These are phyloP conservation scores for Trimorus sp. DNA, from an alignment of 2,888 invertebrate species.

Conservation along the genomic window DNA sequence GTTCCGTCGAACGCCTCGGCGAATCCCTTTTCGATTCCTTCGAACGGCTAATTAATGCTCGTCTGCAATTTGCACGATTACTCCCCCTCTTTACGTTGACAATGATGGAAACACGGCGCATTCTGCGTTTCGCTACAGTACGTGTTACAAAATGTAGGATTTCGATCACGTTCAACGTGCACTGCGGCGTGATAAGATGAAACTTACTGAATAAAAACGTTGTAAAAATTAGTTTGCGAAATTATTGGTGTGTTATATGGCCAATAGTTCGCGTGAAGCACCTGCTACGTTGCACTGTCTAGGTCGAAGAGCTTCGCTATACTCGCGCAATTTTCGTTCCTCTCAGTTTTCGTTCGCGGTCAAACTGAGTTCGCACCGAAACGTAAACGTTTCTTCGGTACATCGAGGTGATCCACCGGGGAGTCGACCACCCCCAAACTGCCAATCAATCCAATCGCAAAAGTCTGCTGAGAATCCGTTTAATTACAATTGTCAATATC, in stretches of 20 bases:
- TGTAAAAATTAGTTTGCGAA: constrained; percentile 61
- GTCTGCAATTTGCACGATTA: constrained; percentile 10
- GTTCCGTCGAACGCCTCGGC: constrained; percentile 16
- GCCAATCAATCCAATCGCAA: too few species aligned
- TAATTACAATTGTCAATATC: too few species aligned
- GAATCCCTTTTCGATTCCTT: constrained; percentile 2
- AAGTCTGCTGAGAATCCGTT: too few species aligned
- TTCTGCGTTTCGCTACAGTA: constrained; percentile 34
- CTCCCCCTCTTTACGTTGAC: constrained; percentile 30
- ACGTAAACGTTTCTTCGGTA: too few species aligned
- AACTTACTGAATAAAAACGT: constrained; percentile 56
- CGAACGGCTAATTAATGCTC: constrained; percentile 21
- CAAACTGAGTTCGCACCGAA: too few species aligned
- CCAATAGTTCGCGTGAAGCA: constrained; percentile 62
- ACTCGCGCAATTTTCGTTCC: constrained; percentile 26
- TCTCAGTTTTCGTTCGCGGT: background rate
- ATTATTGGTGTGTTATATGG: constrained; percentile 59
- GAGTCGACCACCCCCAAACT: too few species aligned
- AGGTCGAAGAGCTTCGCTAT: constrained; percentile 33
- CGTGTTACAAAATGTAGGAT: constrained; percentile 51
- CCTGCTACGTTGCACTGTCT: constrained; percentile 61
- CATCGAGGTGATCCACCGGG: too few species aligned
- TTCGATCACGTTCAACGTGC: constrained; percentile 55
- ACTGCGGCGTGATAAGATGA: constrained; percentile 37
- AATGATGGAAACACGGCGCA: constrained; percentile 46